Evolutionary conservation across 1,140 invertebrate species (phyloP), one percentile per base, ranked within the genome.

Genomic region (Chymomyza costata): DNA sequence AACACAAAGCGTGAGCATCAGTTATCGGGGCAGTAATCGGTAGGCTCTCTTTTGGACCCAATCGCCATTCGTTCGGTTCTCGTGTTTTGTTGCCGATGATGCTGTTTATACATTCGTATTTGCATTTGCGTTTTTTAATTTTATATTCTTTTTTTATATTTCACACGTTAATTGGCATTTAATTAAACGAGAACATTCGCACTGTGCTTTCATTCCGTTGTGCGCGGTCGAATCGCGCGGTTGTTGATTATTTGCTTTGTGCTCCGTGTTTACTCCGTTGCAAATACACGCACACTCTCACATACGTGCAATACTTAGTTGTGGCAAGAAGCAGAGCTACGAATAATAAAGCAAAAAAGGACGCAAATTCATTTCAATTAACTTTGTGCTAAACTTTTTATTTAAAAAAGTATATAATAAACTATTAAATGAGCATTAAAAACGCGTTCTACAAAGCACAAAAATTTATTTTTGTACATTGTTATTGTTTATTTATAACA

Each of bases 111-210:
- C 40, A 39, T 17, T 11, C 14, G 13, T 31, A 31, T 30, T 44
- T 45, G 30, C 41, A 38, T 16, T 38, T 52, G 39, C 39, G n/a
- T n/a, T n/a, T 10, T 14, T 49, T 31, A 5, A 39, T 30, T 34
- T 43, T 48, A 13, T 54, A 30, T 30, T n/a, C n/a, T n/a, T n/a
- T 51, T 58, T 59, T 66, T 76, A 65, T 78, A n/a, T 78, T 71
- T 80, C 73, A 65, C 67, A 80, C 73, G 73, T 80, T 80, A 80
- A 80, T 80, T 80, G 73, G 53, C 74, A 81, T 80, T 80, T 80
- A 80, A 80, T 80, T 80, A 71, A 80, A 52, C 67, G 59, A 34
- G 58, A 59, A 73, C 64, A 37, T 62, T 59, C 51, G 67, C 46
- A 40, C 51, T 15, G 48, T 14, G 34, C 49, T 38, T 41, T 80